Evolutionary conservation across 2,797 vertebrate species (phyloP).

Genomic region (Aphelocoma californica): DNA sequence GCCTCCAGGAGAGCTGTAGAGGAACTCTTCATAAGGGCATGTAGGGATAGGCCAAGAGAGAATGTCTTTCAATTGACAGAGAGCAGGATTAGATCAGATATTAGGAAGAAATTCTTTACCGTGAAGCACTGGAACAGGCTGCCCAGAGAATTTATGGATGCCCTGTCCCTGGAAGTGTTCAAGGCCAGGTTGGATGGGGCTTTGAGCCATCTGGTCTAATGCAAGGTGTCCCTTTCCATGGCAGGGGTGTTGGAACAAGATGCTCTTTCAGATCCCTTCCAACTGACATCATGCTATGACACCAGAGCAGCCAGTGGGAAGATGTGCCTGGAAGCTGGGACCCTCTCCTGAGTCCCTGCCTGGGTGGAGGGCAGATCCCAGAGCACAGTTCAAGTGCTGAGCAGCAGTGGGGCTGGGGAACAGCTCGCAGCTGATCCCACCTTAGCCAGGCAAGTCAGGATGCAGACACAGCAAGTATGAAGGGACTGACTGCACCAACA

Average conservation of each 20-base stretch:
- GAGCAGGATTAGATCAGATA: neutral
- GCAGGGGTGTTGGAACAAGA: neutral
- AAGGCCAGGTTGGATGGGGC: neutral
- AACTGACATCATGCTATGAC: accelerated
- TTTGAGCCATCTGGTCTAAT: neutral
- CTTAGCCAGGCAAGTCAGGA: neutral
- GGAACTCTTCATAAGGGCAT: neutral
- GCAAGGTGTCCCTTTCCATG: neutral
- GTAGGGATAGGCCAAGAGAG: neutral
- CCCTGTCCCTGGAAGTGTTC: neutral
- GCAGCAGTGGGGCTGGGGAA: neutral
- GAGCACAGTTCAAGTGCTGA: neutral
- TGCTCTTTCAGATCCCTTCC: neutral
- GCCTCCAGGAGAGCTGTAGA: neutral
- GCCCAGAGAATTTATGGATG: no score
- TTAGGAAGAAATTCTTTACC: neutral
- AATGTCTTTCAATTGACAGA: neutral
- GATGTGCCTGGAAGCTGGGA: neutral
- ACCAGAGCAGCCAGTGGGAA: neutral
- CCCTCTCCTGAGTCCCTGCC: neutral
- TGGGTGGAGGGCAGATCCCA: neutral
- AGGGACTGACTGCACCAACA: neutral
- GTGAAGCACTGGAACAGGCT: neutral
- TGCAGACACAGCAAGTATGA: neutral
- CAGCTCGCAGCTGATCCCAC: accelerated